Evolutionary conservation across 2,797 vertebrate species (phyloP), one percentile per base, ranked within the genome.

Genomic region (Philypnodon macrostomus): DNA sequence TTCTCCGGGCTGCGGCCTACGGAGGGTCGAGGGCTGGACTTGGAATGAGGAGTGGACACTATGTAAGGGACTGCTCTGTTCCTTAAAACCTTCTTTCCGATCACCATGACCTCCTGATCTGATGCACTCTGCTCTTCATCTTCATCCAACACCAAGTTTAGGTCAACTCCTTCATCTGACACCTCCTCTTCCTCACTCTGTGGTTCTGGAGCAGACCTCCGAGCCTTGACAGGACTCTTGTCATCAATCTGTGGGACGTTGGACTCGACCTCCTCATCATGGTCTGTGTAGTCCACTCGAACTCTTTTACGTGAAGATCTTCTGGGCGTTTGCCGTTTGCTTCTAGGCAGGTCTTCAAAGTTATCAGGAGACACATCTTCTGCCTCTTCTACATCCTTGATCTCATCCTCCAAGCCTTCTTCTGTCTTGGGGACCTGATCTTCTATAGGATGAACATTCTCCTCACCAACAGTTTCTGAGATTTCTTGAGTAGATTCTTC

Each of bases 221-320:
- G 21, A 23, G 21, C 21, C 21, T 24, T 4, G n/a, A 4, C 36
- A n/a, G 7, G 21, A 23, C 1, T 29, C 14, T 3, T 32, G 17
- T 18, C 32, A 4, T 58, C 26, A 1, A 3, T 17, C 7, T 41
- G n/a, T 17, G 24, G n/a, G 7, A 11, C 19, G 3, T 26, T 5
- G 38, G 4, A 0, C 36, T 30, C 29, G 6, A n/a, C n/a, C 2
- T 49, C 30, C 0, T 52, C 47, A 13, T 37, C 17, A 1, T 53
- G 42, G 47, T 79, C 64, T 5, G 33, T 42, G 23, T 69, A 75
- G 47, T 63, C 53, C 8, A 72, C 47, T 36, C 15, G 13, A 1
- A 17, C 12, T 36, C 23, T 62, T 13, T 38, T 45, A 18, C 61
- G 56, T 6, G 15, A 19, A 1, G 58, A 68, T 24, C 46, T 63